phyloP scores from a whole-genome alignment of 1,140 invertebrate genomes.

The Magallana angulata region DNA sequence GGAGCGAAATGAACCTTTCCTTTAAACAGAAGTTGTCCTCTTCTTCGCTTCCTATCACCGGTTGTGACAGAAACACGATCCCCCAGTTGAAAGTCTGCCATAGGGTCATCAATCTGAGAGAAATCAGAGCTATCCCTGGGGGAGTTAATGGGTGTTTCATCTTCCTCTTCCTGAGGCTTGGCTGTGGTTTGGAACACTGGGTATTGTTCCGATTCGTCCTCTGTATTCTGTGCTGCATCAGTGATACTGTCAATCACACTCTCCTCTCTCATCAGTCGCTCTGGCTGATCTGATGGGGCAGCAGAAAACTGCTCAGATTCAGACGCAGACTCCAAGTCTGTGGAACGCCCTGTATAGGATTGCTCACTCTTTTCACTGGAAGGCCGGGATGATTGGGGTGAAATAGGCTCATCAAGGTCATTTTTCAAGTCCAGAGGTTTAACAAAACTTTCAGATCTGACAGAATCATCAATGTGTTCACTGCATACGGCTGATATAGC shows the following conservation, averaged over 20 bases:
- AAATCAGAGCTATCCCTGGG: conserved; percentile 59
- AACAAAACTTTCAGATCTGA: conserved; percentile 44
- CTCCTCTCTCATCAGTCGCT: conserved; percentile 11
- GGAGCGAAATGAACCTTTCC: conserved; percentile 94
- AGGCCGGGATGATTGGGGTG: conserved; percentile 64
- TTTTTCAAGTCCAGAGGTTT: conserved; percentile 51
- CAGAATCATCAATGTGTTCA: conserved; percentile 39
- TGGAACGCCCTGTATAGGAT: conserved; percentile 36
- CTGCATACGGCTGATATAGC: conserved; percentile 51
- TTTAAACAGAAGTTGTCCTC: conserved; percentile 90
- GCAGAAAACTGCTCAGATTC: conserved; percentile 54
- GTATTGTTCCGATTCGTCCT: conserved; percentile 19
- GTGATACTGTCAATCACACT: conserved; percentile 38
- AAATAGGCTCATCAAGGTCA: conserved; percentile 62
- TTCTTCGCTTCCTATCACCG: conserved; percentile 82
- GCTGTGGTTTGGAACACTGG: conserved; percentile 1
- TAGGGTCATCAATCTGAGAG: conserved; percentile 54
- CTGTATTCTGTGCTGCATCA: conserved; percentile 6
- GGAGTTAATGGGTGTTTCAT: conserved; percentile 69
- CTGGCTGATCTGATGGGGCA: conserved; percentile 22
- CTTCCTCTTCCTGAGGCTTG: conserved; percentile 63
- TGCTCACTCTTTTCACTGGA: conserved; percentile 64
- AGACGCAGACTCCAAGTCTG: conserved; percentile 43
- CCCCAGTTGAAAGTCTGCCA: conserved; percentile 83
- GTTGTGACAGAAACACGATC: conserved; percentile 93